These are phyloP conservation scores for Laupala kohalensis DNA, from an alignment of 1,140 invertebrate species.

Conservation along the genomic window DNA sequence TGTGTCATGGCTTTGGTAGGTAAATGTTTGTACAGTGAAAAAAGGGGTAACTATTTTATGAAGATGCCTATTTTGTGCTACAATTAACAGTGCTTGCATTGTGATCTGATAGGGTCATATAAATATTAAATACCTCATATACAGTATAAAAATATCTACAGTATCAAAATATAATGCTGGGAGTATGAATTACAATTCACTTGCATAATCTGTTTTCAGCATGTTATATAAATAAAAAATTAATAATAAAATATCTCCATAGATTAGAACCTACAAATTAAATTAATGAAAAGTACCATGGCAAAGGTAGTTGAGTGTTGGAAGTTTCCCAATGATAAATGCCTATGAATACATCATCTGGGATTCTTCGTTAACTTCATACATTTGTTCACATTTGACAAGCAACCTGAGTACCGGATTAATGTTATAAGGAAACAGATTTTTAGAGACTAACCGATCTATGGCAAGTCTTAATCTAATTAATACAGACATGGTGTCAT, in stretches of 20 bases:
- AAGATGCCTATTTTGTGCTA: not conserved
- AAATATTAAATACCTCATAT: constrained; percentile 11
- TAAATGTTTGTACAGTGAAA: constrained; percentile 13
- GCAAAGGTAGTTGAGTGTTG: not conserved
- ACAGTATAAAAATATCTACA: constrained; percentile 6
- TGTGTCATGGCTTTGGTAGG: constrained; percentile 13
- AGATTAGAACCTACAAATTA: not conserved
- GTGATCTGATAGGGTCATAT: not conserved
- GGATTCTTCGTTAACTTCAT: constrained; percentile 54
- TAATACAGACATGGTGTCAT: constrained; percentile 70
- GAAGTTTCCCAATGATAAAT: too few species aligned
- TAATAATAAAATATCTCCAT: not conserved
- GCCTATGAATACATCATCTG: not conserved
- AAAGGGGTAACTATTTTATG: constrained; percentile 10
- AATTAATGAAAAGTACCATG: not conserved
- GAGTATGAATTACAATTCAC: not conserved
- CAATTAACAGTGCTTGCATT: not conserved
- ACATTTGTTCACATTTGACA: constrained; percentile 72
- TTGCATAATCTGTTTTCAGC: not conserved
- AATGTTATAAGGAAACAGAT: constrained; percentile 81
- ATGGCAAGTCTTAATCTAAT: constrained; percentile 67
- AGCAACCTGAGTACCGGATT: constrained; percentile 70
- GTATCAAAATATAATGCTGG: constrained; percentile 4
- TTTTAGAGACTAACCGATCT: constrained; percentile 63
- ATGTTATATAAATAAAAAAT: constrained; percentile 2